Base-by-base conservation (phyloP, 2,113 vertebrate species). In the Spermophilus dauricus region DNA sequence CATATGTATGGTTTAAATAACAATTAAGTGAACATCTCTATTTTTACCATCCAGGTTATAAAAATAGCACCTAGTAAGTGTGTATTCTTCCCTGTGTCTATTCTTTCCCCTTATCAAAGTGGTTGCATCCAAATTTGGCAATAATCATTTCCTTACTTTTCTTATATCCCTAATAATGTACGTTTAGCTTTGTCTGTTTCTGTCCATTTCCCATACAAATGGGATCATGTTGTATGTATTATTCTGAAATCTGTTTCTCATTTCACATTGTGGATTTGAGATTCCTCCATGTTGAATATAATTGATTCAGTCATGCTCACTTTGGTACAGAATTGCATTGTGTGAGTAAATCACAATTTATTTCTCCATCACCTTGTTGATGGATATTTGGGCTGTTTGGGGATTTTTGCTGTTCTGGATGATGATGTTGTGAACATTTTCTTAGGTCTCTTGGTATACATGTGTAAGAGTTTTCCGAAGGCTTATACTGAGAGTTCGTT, bases 161-260 rank as follows among this genome's bases (percentile, higher is more conserved):
- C 30, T 93, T 48, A 34, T 76, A 45, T 81, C 13, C 18, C 30
- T 77, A 63, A 20, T 42, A 56, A 20, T 76, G 2, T 42, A 87
- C 69, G 32, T 86, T 89, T 91, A 82, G 22, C 78, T 91, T 61
- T 86, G 7, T 3, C 82, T 72, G 4, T 72, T 96, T 97, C 80
- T 86, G 12, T 72, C 75, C 12, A 56, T 78, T 96, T 78, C 45
- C 45, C 22, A 22, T 86, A 22, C 39, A 89, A 48, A 37, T 69
- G 14, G 14, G 48, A 84, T 58, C 32, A 34, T 65, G 69, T 0
- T 51, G 24, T 67, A 22, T 72, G n/a, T 37, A 20, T 24, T 77
- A 16, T 86, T 32, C 24, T n/a, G 37, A 30, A 37, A 90, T 20
- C 86, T 51, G 30, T 18, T 96, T 73, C 70, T 76, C 22, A 70